These are phyloP conservation scores for Melanotus villosus DNA, from an alignment of 2,888 invertebrate genomes.

Conservation along the genomic window DNA sequence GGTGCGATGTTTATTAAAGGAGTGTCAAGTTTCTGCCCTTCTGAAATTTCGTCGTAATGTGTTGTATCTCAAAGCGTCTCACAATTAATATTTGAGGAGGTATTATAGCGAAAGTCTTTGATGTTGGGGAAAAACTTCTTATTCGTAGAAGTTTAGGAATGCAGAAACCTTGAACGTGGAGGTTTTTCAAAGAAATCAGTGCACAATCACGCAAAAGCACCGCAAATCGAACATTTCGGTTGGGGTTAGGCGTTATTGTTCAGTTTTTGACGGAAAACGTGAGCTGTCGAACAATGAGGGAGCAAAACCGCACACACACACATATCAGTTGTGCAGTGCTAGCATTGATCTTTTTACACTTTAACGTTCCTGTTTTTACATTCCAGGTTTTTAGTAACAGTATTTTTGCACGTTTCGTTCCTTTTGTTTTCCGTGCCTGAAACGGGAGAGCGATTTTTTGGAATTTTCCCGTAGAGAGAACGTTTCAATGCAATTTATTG, in stretches of 20 bases:
- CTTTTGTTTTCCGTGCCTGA: background rate
- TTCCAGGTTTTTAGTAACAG: constrained; percentile 7
- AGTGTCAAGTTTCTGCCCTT: no score
- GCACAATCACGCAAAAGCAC: constrained; percentile 14
- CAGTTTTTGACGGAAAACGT: constrained; percentile 30
- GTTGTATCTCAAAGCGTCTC: no score
- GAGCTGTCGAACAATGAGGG: constrained; percentile 25
- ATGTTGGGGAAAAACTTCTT: no score
- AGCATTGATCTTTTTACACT: constrained; percentile 14
- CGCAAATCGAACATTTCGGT: constrained; percentile 22
- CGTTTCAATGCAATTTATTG: constrained; percentile 5
- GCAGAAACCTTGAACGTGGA: background rate
- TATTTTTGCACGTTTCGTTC: background rate
- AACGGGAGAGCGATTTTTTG: background rate
- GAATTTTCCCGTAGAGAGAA: constrained; percentile 3
- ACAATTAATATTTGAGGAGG: no score
- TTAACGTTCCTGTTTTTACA: constrained; percentile 24
- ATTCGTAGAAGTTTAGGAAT: background rate
- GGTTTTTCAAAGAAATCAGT: constrained; percentile 10
- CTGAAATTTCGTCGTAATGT: no score
- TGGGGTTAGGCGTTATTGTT: constrained; percentile 24
- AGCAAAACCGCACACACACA: constrained; percentile 22
- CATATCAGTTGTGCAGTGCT: constrained; percentile 19
- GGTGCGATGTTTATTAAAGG: no score
- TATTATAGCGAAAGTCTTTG: no score